A percentile compares a stretch with the other conserved stretches of the same genome.
phyloP scores from a whole-genome alignment of 2,797 vertebrate species.

The Iguana delicatissima region DNA sequence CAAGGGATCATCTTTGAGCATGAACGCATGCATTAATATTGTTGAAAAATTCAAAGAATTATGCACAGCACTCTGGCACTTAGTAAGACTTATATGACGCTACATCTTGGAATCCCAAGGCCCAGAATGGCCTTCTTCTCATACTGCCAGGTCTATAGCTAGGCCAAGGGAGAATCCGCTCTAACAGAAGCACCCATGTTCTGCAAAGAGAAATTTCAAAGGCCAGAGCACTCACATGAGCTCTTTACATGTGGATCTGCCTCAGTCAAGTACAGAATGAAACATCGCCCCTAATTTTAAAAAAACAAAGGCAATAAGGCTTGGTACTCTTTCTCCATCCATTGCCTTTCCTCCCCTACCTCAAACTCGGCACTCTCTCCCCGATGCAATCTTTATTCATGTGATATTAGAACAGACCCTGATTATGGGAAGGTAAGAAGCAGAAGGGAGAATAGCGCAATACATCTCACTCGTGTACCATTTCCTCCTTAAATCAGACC shows the following conservation, averaged over 20 bases:
- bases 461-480: neutral
- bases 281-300: neutral
- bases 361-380: too few species aligned
- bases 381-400: neutral
- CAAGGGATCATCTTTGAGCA: neutral
- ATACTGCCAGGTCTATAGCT: neutral
- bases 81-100: neutral
- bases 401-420: neutral
- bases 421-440: neutral
- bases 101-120: neutral
- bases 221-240: neutral
- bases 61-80: neutral
- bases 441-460: neutral
- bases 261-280: neutral
- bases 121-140: neutral
- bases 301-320: neutral
- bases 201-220: too few species aligned
- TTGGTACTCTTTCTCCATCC: neutral
- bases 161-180: neutral
- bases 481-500: neutral
- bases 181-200: neutral
- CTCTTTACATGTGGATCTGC: neutral
- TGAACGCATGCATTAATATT: neutral
- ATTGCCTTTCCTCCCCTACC: neutral
- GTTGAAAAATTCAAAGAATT: neutral